Conservation (phyloP, 2,888 invertebrate species). For the Leuctra nigra region DNA sequence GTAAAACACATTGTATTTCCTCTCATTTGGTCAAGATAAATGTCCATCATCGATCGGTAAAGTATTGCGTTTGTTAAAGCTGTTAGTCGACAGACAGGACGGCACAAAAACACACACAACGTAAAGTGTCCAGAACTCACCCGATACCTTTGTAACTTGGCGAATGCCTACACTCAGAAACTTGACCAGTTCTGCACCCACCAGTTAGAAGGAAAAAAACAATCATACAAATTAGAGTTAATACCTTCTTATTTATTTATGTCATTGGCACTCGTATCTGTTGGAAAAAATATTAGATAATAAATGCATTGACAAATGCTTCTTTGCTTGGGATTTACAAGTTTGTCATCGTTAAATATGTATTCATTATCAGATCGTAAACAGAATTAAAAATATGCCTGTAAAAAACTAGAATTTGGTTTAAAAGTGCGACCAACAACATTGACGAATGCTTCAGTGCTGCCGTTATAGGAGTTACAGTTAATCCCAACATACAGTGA, state of each 20-base stretch:
- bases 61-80: no score
- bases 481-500: no score
- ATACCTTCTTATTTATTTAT: no score
- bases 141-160: conserved; percentile 21
- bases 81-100: neutral
- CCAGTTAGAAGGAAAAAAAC: conserved; percentile 5
- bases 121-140: conserved; percentile 21
- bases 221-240: neutral
- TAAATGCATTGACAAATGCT: no score
- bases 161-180: conserved; percentile 27
- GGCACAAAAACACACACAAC: neutral
- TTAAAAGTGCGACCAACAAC: no score
- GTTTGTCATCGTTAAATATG: neutral
- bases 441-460: no score
- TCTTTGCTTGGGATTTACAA: neutral
- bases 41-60: no score
- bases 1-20: no score
- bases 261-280: no score
- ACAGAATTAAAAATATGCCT: neutral
- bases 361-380: neutral
- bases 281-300: neutral
- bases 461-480: no score
- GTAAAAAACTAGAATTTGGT: no score
- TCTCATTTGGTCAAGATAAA: no score
- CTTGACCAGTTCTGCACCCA: conserved; percentile 25